Evolutionary conservation across 2,113 vertebrate genomes (phyloP).

Genomic region (Todiramphus chloris): DNA sequence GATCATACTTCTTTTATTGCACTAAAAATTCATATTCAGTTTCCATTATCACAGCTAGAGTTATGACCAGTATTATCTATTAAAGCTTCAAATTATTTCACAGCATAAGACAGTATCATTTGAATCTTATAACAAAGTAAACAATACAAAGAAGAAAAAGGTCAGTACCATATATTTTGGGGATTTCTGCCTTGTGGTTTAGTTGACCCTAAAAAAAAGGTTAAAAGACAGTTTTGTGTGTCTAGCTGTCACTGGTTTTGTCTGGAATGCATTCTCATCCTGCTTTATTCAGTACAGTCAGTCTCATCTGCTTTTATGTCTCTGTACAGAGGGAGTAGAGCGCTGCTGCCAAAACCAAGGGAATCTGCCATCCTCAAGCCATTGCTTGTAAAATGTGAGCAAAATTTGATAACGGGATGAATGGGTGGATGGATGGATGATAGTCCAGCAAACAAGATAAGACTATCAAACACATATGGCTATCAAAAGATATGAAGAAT

Average conservation of each 20-base stretch:
- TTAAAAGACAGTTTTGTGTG: neutral
- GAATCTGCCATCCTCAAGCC: neutral
- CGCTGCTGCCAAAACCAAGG: neutral
- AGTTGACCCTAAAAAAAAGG: neutral
- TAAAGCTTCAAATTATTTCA: neutral
- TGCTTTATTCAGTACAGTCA: neutral
- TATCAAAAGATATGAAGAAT: neutral
- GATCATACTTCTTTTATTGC: neutral
- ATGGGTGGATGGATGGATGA: neutral
- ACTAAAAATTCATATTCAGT: neutral
- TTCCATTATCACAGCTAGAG: neutral
- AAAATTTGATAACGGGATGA: neutral
- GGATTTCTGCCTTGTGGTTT: neutral
- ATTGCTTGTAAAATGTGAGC: neutral
- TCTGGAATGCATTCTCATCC: neutral
- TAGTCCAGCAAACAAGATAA: neutral
- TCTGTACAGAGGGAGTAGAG: neutral
- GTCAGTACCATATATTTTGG: neutral
- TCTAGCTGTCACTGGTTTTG: neutral
- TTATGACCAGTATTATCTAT: neutral
- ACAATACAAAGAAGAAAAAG: neutral
- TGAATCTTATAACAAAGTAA: neutral
- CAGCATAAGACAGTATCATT: neutral
- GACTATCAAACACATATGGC: neutral
- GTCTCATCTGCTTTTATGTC: neutral